Conservation (phyloP, 1,140 invertebrate species). For the Oppia nitens region DNA sequence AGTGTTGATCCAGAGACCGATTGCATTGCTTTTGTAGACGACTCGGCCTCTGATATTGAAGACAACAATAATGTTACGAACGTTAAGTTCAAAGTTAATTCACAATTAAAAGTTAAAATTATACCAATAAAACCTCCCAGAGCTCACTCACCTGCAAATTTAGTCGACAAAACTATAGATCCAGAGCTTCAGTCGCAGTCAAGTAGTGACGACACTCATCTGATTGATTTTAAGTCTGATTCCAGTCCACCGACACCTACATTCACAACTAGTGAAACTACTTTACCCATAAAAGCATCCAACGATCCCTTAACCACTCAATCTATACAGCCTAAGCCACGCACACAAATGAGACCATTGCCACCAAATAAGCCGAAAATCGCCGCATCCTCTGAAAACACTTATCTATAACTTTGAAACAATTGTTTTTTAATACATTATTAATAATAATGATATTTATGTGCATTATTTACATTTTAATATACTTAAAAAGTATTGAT, state of each 20-base stretch:
- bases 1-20: neutral
- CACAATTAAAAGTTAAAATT: neutral
- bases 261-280: neutral
- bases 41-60: neutral
- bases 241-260: neutral
- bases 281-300: neutral
- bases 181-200: neutral
- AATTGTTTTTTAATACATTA: neutral
- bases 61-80: neutral
- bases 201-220: neutral
- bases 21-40: neutral
- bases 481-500: no score
- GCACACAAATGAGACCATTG: neutral
- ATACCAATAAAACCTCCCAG: neutral
- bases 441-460: no score
- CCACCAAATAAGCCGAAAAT: neutral
- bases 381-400: neutral
- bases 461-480: no score
- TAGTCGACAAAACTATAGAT: neutral
- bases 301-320: no score
- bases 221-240: neutral
- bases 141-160: neutral
- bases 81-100: neutral
- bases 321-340: neutral
- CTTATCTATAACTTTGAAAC: neutral